Base-by-base conservation (phyloP, 2,113 vertebrate species). In the Daboia siamensis region DNA sequence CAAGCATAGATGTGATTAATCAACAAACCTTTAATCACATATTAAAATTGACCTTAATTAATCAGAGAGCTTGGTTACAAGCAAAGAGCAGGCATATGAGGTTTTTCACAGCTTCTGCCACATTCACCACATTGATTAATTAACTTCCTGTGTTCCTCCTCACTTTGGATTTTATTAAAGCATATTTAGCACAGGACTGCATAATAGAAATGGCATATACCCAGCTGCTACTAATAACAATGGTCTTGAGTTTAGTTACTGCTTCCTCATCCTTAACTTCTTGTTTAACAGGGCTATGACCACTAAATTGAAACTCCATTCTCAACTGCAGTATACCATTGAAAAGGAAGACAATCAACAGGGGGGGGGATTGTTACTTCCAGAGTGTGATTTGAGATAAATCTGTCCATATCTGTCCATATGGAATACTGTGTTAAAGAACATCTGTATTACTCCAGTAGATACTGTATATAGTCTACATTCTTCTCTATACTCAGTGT, bases 1-100 rank as follows among this genome's bases (percentile, higher is more conserved):
- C 54, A 84, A 56, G 69, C 74, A 56, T 85, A 52, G 33, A 84
- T 90, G 69, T 85, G 23, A 90, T 91, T 87, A 87, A 64, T 87
- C 85, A 87, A 57, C 15, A 24, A 87, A 69, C 21, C 29, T 87
- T 54, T 69, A 91, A 54, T 87, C 91, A 87, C 57, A 87, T n/a
- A 29, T 87, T 69, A 91, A 87, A 91, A 59, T 87, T 91, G 46
- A 55, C 23, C 59, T 24, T 55, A 39, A 55, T 69, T 74, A 26
- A 69, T 74, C 17, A 64, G n/a, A 17, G 46, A 21, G 12, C 3
- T 48, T 54, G 10, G n/a, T 86, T 54, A 69, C 1, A 13, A 85
- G 80, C 54, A 88, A 88, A 44, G 23, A 54, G 44, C n/a, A 11
- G 26, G 24, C 52, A 85, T 33, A 23, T 56, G 52, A 39, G 24